A percentile compares a stretch with the other conserved stretches of the same genome.
phyloP scores from a whole-genome alignment of 2,797 vertebrate genomes.

The Octomys mimax region DNA sequence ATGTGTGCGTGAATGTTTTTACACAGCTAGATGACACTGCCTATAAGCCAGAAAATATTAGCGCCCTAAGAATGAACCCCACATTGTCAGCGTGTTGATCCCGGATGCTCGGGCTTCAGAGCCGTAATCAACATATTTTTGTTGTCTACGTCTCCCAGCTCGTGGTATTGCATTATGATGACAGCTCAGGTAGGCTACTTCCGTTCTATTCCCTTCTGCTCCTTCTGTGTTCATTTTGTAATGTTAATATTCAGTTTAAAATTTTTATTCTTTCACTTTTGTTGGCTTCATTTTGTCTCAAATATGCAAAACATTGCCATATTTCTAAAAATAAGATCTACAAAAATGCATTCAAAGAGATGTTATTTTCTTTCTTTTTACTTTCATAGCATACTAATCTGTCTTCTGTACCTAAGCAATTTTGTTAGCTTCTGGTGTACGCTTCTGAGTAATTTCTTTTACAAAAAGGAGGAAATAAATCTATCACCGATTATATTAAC shows the following conservation, averaged over 20 bases:
- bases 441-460: slow-evolving; percentile 35
- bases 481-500: slow-evolving; percentile 14
- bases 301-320: slow-evolving; percentile 33
- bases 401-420: slow-evolving; percentile 25
- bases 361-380: neutral
- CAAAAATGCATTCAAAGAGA: neutral
- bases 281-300: slow-evolving; percentile 33
- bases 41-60: neutral
- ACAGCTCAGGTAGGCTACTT: neutral
- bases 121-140: neutral
- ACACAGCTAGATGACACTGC: neutral
- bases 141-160: neutral
- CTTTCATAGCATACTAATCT: neutral
- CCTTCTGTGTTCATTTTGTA: neutral
- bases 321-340: slow-evolving; percentile 32
- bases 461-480: slow-evolving; percentile 30
- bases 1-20: neutral
- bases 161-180: neutral
- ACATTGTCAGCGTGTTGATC: neutral
- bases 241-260: neutral
- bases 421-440: slow-evolving; percentile 49
- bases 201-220: neutral
- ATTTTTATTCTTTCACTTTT: neutral
- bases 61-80: neutral
- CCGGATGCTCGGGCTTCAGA: neutral